Conservation (phyloP, 2,888 invertebrate species). For the Uloborus plumipes region DNA sequence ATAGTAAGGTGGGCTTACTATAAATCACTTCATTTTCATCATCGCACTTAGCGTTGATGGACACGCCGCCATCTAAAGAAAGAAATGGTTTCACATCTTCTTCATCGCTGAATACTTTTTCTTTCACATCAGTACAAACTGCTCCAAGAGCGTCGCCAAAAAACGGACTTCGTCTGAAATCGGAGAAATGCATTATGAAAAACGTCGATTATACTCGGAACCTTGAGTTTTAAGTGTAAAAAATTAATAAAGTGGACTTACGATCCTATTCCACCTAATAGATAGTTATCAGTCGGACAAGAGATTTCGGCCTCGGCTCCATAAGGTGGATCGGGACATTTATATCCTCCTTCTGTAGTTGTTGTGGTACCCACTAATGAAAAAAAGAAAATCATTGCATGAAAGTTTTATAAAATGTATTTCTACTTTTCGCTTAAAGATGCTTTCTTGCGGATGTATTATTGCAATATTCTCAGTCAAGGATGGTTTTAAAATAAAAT, state of each 20-base stretch:
- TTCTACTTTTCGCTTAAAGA: no score
- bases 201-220: neutral
- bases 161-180: constrained; percentile 26
- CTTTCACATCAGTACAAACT: constrained; percentile 21
- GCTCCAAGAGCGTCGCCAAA: constrained; percentile 26
- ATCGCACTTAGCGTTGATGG: constrained; percentile 16
- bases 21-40: constrained; percentile 12
- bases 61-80: constrained; percentile 17
- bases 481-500: no score
- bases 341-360: constrained; percentile 7
- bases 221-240: neutral
- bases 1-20: constrained; percentile 9
- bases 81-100: constrained; percentile 11
- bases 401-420: no score
- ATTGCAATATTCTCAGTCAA: no score
- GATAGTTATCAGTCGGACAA: neutral
- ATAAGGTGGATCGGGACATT: constrained; percentile 2
- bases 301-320: constrained; percentile 24
- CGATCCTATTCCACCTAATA: constrained; percentile 24
- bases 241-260: neutral
- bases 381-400: no score
- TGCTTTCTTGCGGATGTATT: no score
- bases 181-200: neutral
- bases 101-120: constrained; percentile 13
- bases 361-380: neutral